These are phyloP conservation scores for Drosophila funebris DNA, from an alignment of 1,140 invertebrate species.

Conservation along the genomic window DNA sequence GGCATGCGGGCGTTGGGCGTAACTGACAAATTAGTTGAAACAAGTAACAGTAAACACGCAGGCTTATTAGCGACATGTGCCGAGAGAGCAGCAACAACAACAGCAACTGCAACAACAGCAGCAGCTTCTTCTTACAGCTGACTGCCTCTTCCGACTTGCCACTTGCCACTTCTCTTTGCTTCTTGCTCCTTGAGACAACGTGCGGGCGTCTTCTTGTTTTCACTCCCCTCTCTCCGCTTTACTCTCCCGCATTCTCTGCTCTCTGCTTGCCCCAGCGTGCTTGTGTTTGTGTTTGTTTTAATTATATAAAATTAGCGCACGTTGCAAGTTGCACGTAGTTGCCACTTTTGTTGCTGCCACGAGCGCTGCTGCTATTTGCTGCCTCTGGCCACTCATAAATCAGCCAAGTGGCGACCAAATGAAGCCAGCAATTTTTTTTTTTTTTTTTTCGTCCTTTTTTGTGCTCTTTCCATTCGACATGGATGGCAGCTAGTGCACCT, in stretches of 20 bases:
- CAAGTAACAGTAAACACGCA: constrained; percentile 79
- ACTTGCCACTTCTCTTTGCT: background rate
- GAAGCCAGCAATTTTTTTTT: constrained; percentile 59
- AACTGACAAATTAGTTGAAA: constrained; percentile 79
- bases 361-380: background rate
- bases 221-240: background rate
- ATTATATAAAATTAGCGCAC: constrained; percentile 81
- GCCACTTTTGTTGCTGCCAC: constrained; percentile 23
- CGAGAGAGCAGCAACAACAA: background rate
- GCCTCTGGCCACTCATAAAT: constrained; percentile 65
- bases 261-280: constrained; percentile 1
- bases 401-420: constrained; percentile 66
- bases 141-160: constrained; percentile 2
- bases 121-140: background rate
- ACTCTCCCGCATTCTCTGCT: background rate
- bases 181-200: constrained; percentile 51
- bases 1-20: constrained; percentile 68
- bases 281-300: constrained; percentile 76
- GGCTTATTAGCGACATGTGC: constrained; percentile 81
- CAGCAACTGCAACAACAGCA: background rate
- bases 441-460: constrained; percentile 12
- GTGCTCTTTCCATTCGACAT: too few relatives aligned
- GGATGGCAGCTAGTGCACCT: background rate
- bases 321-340: constrained; percentile 74
- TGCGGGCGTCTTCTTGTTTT: constrained; percentile 39